Percentiles rank a stretch among this genome's conserved stretches.
Conservation (phyloP, 2,888 invertebrate genomes). For the Petrolisthes manimaculis region DNA sequence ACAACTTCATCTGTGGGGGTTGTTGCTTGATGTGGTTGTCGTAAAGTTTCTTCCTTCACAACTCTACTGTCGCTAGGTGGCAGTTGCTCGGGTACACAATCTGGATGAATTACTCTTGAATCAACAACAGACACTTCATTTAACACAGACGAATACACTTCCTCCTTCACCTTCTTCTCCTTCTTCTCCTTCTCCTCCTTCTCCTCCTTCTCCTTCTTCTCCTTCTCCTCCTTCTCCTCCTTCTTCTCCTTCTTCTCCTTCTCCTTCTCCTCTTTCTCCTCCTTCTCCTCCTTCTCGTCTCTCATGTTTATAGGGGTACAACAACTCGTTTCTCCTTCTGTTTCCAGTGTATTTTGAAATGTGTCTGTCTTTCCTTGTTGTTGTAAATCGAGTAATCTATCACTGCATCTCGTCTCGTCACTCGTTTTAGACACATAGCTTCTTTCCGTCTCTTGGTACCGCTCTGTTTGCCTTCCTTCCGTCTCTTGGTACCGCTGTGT, state of each 20-base stretch:
- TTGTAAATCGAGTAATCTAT: background rate
- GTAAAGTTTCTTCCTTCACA: too few species aligned
- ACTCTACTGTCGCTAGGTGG: too few species aligned
- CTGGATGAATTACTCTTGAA: background rate
- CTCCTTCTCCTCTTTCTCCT: background rate
- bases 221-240: background rate
- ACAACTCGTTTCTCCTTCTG: background rate
- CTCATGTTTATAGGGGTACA: background rate
- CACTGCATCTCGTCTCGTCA: background rate
- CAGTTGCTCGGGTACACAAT: background rate
- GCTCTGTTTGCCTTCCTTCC: background rate
- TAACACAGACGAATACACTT: background rate
- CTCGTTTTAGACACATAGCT: background rate
- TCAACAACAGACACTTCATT: background rate
- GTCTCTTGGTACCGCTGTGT: background rate
- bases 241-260: background rate
- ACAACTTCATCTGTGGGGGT: too few species aligned
- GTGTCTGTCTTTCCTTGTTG: background rate
- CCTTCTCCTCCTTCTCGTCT: background rate
- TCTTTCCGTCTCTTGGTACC: background rate
- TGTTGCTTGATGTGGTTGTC: too few species aligned
- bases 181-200: background rate
- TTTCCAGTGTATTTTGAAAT: background rate
- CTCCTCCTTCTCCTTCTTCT: conserved; percentile 3
- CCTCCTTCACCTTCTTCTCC: background rate